Evolutionary conservation across 2,113 vertebrate species (phyloP), one percentile per base, ranked within the genome.

Genomic region (Eolophus roseicapilla): DNA sequence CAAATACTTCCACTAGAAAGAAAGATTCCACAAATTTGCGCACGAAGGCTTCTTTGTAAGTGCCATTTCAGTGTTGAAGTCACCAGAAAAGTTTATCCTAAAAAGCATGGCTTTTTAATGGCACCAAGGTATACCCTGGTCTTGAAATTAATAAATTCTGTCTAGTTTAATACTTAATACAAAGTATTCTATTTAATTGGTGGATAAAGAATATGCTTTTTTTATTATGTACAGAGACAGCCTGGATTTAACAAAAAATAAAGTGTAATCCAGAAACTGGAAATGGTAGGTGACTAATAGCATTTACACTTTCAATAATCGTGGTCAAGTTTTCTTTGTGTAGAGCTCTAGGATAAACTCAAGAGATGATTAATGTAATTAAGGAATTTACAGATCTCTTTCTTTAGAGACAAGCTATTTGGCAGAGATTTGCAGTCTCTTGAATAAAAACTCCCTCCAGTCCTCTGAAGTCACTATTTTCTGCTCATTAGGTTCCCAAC

Each of bases 261-360:
- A 83, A 87, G 20, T 13, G 2, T 59, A 92, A 95, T 82, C 28
- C 63, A 95, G 76, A 92, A 96, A 84, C 70, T 88, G 81, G 62
- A 93, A 94, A 21, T 46, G 16, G 37, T 57, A 82, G 76, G 75
- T 77, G 37, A 80, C 23, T 78, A 92, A 84, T 44, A 88, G 10
- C 82, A 60, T 84, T 96, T 90, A 94, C 47, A 84, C 43, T 90
- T 96, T 82, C 76, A 88, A 55, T 90, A 78, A 87, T 47, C 9
- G 1, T 65, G 85, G 84, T 93, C 91, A 97, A 93, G 73, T 70
- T 95, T 91, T 94, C 86, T 96, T 95, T 44, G 8, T 81, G 73
- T 59, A 94, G 80, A 90, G 63, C 69, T 88, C 85, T 59, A 86
- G 60, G 82, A 96, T 93, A 86, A 97, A 96, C 69, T 94, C 74